Evolutionary conservation across 2,797 vertebrate species (phyloP).

Genomic region (Chanos chanos): DNA sequence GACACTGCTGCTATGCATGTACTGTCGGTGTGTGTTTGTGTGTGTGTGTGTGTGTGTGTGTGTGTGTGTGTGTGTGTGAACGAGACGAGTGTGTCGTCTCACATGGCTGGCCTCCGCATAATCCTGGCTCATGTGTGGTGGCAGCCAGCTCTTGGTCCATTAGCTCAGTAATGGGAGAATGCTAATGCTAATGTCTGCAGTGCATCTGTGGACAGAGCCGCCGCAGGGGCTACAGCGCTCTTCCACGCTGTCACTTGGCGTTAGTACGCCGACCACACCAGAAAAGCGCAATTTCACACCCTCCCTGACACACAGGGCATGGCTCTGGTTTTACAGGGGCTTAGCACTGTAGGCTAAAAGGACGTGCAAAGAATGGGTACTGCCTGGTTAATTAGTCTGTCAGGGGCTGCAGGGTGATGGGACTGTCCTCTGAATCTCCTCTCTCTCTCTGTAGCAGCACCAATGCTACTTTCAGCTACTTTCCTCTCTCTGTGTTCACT

Average conservation of each 20-base stretch:
- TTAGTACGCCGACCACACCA: not conserved
- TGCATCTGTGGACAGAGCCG: not conserved
- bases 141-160: not conserved
- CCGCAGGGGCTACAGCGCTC: not conserved
- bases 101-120: no score
- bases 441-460: not conserved
- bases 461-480: not conserved
- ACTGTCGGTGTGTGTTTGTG: not conserved
- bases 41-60: not conserved
- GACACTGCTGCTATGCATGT: no score
- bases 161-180: not conserved
- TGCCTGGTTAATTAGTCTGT: slow-evolving; percentile 2
- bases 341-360: slow-evolving; percentile 4
- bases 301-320: not conserved
- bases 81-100: no score
- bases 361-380: not conserved
- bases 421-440: not conserved
- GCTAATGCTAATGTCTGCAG: no score
- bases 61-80: not conserved
- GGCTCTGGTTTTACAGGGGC: not conserved
- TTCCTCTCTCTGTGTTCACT: not conserved
- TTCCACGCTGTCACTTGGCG: slow-evolving; percentile 14
- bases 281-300: slow-evolving; percentile 17
- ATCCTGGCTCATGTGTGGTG: not conserved
- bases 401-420: not conserved